These are phyloP conservation scores for Leptobrachium ailaonicum DNA, from an alignment of 2,113 vertebrate genomes.

Conservation along the genomic window DNA sequence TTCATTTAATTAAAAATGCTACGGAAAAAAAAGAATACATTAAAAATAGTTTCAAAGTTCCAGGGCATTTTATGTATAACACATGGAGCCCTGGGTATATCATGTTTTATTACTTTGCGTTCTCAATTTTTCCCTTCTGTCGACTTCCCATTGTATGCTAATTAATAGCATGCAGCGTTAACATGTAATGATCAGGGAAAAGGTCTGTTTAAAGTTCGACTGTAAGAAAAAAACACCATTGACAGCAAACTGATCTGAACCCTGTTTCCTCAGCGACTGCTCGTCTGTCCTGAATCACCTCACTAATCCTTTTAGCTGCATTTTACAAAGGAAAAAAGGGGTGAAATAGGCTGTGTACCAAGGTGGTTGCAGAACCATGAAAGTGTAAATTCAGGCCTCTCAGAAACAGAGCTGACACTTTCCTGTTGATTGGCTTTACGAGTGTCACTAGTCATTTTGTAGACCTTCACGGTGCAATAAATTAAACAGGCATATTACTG, in stretches of 20 bases:
- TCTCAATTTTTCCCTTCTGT: background rate
- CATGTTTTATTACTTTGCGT: constrained; percentile 13
- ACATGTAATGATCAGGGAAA: background rate
- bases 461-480: constrained; percentile 16
- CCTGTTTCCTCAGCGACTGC: background rate
- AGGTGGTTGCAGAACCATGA: constrained; percentile 15
- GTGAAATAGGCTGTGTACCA: background rate
- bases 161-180: background rate
- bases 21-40: background rate
- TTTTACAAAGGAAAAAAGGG: background rate
- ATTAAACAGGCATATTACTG: constrained; percentile 1
- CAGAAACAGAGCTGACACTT: background rate
- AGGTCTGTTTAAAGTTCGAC: background rate
- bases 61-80: constrained; percentile 1
- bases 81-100: constrained; percentile 18
- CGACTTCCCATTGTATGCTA: background rate
- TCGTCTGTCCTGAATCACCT: constrained; percentile 13
- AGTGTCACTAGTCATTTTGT: constrained; percentile 2
- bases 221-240: background rate
- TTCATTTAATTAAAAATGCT: background rate
- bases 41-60: background rate
- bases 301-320: constrained; percentile 3
- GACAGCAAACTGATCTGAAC: background rate
- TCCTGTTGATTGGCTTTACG: background rate
- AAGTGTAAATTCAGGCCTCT: constrained; percentile 3